phyloP scores from a whole-genome alignment of 92 coral and sea anemone genomes.

The Zoanthus solanderi region DNA sequence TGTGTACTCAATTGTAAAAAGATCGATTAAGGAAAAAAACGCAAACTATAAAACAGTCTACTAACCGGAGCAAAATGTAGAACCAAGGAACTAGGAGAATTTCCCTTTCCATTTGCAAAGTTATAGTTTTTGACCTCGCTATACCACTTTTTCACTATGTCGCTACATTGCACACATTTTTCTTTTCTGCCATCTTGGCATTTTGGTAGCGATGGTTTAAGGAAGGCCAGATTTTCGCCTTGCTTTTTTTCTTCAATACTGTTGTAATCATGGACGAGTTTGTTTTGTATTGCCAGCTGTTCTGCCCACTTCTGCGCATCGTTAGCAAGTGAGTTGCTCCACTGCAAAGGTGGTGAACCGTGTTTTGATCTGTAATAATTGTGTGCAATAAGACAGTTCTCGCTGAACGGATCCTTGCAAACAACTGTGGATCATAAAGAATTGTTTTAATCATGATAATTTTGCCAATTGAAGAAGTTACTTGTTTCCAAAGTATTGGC shows the following conservation, averaged over 20 bases:
- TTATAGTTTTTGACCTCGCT: slow-evolving; percentile 30
- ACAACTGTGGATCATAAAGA: background rate
- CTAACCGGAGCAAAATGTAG: slow-evolving; percentile 38
- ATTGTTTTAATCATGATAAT: background rate
- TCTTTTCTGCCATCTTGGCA: slow-evolving; percentile 7
- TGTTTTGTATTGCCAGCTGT: slow-evolving; percentile 5
- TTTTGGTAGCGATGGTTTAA: slow-evolving; percentile 30
- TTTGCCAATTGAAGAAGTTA: no score
- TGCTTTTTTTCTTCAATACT: background rate
- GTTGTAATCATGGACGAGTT: slow-evolving; percentile 17
- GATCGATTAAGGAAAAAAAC: no score
- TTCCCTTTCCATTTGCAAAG: slow-evolving; percentile 28
- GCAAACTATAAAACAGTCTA: background rate
- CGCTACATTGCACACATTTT: slow-evolving; percentile 27
- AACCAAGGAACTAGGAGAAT: slow-evolving; percentile 27
- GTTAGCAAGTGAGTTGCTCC: slow-evolving; percentile 25
- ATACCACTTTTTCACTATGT: slow-evolving; percentile 31
- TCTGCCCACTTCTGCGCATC: slow-evolving; percentile 38
- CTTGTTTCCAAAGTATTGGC: no score
- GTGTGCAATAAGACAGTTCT: slow-evolving; percentile 36
- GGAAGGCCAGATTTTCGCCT: slow-evolving; percentile 29
- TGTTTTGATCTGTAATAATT: slow-evolving; percentile 33
- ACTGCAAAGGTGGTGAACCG: slow-evolving; percentile 1
- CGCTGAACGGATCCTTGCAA: slow-evolving; percentile 16
- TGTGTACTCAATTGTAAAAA: background rate